phyloP scores from a whole-genome alignment of 2,113 vertebrate species.

The Platysteira castanea region DNA sequence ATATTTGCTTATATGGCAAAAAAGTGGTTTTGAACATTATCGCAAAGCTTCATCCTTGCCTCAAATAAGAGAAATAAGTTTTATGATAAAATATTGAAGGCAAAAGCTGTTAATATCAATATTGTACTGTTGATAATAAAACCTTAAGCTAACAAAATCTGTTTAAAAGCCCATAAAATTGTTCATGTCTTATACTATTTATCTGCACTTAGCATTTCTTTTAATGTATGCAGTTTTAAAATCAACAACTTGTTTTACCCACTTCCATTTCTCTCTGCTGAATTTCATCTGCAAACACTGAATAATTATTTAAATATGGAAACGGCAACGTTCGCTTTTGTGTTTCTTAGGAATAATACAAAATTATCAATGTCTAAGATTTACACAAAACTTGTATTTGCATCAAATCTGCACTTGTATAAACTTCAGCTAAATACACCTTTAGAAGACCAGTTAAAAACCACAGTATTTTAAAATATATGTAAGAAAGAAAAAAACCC shows the following conservation, averaged over 20 bases:
- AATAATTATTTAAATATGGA: not conserved
- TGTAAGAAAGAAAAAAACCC: not conserved
- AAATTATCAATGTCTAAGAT: not conserved
- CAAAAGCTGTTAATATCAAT: not conserved
- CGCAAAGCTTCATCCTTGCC: not conserved
- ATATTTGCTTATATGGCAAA: not conserved
- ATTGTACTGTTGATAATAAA: not conserved
- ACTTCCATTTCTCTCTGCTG: not conserved
- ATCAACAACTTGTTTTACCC: not conserved
- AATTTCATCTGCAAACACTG: not conserved
- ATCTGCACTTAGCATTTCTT: not conserved
- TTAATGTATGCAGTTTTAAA: not conserved
- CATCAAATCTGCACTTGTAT: not conserved
- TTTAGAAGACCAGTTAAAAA: not conserved
- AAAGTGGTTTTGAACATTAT: not conserved
- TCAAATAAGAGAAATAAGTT: not conserved
- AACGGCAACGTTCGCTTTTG: not conserved
- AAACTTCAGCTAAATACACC: not conserved
- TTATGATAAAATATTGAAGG: not conserved
- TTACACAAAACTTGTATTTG: not conserved
- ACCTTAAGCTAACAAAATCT: not conserved
- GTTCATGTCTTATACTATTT: not conserved
- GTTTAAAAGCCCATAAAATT: not conserved
- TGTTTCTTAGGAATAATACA: not conserved
- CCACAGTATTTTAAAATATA: not conserved